phyloP scores from a whole-genome alignment of 2,888 invertebrate species.

The Dorcus parallelipipedus region DNA sequence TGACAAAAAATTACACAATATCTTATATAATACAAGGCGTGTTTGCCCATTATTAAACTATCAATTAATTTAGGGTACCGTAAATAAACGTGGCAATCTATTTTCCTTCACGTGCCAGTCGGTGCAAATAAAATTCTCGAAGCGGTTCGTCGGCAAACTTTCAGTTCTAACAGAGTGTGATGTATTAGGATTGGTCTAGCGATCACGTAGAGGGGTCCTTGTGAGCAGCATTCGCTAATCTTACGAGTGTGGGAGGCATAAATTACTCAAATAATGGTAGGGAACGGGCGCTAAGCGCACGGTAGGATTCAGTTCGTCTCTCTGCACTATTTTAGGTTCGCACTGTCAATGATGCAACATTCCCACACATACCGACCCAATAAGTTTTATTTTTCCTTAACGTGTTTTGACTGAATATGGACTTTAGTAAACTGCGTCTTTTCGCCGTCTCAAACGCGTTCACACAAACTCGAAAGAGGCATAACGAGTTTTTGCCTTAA shows the following conservation, averaged over 20 bases:
- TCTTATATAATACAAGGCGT: too few relatives aligned
- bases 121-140: too few relatives aligned
- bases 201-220: constrained; percentile 22
- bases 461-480: not conserved
- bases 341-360: not conserved
- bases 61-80: too few relatives aligned
- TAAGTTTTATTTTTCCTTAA: constrained; percentile 1
- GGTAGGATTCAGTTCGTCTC: too few relatives aligned
- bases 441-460: not conserved
- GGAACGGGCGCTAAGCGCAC: constrained; percentile 19
- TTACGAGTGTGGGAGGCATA: constrained; percentile 32
- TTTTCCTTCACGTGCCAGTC: too few relatives aligned
- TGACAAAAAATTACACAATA: too few relatives aligned
- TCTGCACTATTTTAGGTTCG: too few relatives aligned
- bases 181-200: constrained; percentile 30
- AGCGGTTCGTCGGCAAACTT: constrained; percentile 13
- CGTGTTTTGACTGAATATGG: not conserved
- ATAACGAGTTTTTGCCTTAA: not conserved
- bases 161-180: constrained; percentile 25
- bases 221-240: constrained; percentile 30
- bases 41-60: too few relatives aligned
- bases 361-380: not conserved
- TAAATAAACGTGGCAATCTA: too few relatives aligned
- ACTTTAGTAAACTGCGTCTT: not conserved
- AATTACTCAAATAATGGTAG: constrained; percentile 31